These are phyloP conservation scores for Pardosa pseudoannulata DNA, from an alignment of 2,888 invertebrate genomes.

Conservation along the genomic window DNA sequence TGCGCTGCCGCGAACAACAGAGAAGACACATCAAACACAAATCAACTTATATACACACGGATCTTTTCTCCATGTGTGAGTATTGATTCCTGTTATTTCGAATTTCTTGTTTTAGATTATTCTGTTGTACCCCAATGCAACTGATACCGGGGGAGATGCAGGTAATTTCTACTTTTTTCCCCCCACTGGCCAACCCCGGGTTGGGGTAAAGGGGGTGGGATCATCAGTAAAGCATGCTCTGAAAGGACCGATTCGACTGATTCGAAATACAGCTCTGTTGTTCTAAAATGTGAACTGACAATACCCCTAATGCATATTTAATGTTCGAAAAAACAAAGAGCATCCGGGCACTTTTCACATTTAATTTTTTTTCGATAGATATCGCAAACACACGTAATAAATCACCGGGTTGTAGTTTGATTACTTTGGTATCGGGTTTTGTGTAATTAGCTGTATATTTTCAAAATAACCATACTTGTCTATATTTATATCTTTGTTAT, in stretches of 20 bases:
- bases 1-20: conserved; percentile 37
- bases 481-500: no score
- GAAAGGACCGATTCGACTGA: no score
- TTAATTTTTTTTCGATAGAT: no score
- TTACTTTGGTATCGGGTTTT: no score
- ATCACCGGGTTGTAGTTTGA: no score
- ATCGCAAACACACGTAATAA: no score
- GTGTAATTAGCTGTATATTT: no score
- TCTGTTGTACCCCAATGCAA: neutral
- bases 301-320: neutral
- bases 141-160: neutral
- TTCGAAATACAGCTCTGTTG: no score
- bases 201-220: neutral
- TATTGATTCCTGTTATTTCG: conserved; percentile 52
- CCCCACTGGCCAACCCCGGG: no score
- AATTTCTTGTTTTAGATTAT: conserved; percentile 11
- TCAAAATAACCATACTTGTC: no score
- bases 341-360: no score
- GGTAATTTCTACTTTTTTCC: neutral
- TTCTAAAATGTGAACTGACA: neutral
- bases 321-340: neutral
- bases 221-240: neutral
- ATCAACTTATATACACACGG: conserved; percentile 59
- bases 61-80: conserved; percentile 55
- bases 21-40: conserved; percentile 36